Percentiles rank a stretch among this genome's conserved stretches.
These are phyloP conservation scores for Darevskia nairensis DNA, from an alignment of 2,797 vertebrate genomes.

Conservation along the genomic window DNA sequence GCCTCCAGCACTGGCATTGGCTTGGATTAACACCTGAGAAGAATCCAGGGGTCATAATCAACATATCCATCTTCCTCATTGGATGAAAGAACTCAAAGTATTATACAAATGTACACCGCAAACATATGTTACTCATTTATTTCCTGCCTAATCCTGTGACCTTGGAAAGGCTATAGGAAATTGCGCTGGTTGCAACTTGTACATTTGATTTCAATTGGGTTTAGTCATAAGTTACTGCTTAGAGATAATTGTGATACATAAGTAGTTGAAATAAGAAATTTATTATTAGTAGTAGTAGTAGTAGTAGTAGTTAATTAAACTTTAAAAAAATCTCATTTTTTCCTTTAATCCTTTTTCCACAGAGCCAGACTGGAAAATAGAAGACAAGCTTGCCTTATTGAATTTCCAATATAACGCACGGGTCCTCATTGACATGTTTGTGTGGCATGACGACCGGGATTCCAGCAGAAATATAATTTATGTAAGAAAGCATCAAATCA, in stretches of 20 bases:
- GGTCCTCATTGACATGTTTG: conserved; percentile 90
- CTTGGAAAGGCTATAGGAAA: too few relatives aligned
- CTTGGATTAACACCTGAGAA: not conserved
- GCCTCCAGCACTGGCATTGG: too few relatives aligned
- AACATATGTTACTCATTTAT: not conserved
- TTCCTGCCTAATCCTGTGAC: too few relatives aligned
- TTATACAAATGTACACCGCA: not conserved
- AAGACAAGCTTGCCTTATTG: conserved; percentile 87
- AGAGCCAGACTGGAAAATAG: conserved; percentile 89
- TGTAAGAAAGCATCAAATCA: conserved; percentile 76
- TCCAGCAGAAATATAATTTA: conserved; percentile 93
- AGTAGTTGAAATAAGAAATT: too few relatives aligned
- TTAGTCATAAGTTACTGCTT: too few relatives aligned
- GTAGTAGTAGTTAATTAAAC: too few relatives aligned
- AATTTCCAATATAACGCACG: conserved; percentile 91
- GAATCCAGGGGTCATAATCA: not conserved
- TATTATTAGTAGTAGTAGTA: too few relatives aligned
- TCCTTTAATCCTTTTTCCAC: conserved; percentile 39
- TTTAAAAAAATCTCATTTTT: not conserved
- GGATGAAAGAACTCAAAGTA: not conserved
- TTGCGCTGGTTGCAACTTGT: too few relatives aligned
- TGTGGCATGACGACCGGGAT: conserved; percentile 94
- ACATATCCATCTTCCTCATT: not conserved
- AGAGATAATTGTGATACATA: too few relatives aligned
- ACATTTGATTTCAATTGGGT: too few relatives aligned